Conservation (phyloP, 2,797 vertebrate species). For the Coluber constrictor region DNA sequence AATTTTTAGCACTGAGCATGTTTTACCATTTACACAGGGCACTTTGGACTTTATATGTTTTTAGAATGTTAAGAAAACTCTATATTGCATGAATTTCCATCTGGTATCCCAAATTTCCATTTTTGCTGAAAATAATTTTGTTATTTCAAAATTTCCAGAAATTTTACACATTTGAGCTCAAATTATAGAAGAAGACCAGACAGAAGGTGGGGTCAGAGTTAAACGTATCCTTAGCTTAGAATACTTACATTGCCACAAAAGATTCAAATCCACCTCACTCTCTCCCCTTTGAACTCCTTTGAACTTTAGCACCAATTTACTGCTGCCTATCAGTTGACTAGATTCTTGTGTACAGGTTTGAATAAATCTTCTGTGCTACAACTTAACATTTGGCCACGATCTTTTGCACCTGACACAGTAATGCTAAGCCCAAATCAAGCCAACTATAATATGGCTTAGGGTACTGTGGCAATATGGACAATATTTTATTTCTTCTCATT, state of each 20-base stretch:
- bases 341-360: no score
- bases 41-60: neutral
- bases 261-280: no score
- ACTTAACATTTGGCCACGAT: no score
- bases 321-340: no score
- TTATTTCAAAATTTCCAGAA: neutral
- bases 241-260: no score
- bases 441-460: neutral
- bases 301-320: no score
- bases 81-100: neutral
- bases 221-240: no score
- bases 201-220: no score
- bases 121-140: neutral
- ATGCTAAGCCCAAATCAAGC: neutral
- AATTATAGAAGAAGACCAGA: neutral
- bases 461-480: neutral
- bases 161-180: neutral
- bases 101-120: neutral
- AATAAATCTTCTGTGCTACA: no score
- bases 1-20: neutral
- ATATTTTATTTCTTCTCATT: neutral
- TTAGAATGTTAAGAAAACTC: neutral
- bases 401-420: neutral
- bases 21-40: neutral
- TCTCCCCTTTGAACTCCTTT: no score